Base-by-base conservation (phyloP, 2,797 vertebrate genomes). In the Syndactyla subalaris region DNA sequence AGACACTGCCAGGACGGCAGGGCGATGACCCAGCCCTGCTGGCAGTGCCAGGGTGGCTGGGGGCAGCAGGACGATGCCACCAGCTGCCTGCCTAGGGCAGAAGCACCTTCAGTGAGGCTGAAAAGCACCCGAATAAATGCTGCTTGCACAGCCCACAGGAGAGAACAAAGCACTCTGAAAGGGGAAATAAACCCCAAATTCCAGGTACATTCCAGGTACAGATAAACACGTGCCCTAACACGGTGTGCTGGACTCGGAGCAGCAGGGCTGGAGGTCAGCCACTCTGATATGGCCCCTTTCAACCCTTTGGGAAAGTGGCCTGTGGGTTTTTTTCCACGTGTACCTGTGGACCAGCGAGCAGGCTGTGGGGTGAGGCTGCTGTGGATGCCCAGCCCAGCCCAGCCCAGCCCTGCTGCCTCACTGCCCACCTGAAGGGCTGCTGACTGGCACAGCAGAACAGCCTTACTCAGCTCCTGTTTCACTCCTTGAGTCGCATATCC, bases 271-370 rank as follows among this genome's bases (percentile, higher is more conserved):
- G 14, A 34, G 29, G 3, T 63, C 15, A 51, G 62, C 51, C 46
- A 1, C 36, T 27, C 1, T 12, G 16, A 7, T 10, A 11, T 2
- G n/a, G 0, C 7, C 29, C 30, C 59, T 76, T 18, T 6, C 57
- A 32, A 2, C 2, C 18, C 43, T 15, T 21, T 30, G 14, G 18
- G 16, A 32, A 32, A 23, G 52, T 4, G 21, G 7, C 32, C 24
- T 1, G 0, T 12, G 41, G 26, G 5, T 3, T 2, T 22, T 41
- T 45, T 32, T 0, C 12, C 17, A 0, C 1, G 16, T 12, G 3
- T 14, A 70, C 14, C 21, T 3, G 23, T 43, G 43, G 12, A 12
- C 29, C 59, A 3, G 16, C 1, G 1, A 43, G 49, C 16, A 17
- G 65, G 54, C 12, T 7, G 32, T 1, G 39, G 20, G 18, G 59